Conservation (phyloP, 2,113 vertebrate genomes). For the Zosterops lateralis region DNA sequence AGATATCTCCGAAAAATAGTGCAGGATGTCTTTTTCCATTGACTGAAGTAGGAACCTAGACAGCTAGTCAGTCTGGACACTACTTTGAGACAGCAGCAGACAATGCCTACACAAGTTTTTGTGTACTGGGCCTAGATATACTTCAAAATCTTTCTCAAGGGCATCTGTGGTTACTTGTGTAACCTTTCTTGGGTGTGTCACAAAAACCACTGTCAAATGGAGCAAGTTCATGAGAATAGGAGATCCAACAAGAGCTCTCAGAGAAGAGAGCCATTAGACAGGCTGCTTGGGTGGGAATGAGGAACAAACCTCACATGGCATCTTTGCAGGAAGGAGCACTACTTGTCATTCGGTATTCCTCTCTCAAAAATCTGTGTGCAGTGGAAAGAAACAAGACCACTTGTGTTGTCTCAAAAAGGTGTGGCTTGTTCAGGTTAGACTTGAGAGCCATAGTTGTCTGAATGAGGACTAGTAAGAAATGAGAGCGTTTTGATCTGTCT, state of each 20-base stretch:
- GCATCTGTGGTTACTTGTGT: not conserved
- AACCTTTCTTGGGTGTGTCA: not conserved
- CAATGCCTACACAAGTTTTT: not conserved
- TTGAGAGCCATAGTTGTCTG: not conserved
- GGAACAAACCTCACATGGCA: not conserved
- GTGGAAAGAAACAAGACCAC: not conserved
- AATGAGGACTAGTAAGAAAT: not conserved
- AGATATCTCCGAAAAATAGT: not conserved
- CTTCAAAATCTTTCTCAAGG: not conserved
- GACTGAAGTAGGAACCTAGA: not conserved
- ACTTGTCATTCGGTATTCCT: not conserved
- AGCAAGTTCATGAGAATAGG: not conserved
- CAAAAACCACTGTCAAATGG: not conserved
- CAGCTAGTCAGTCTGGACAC: not conserved
- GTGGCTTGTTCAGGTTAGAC: not conserved
- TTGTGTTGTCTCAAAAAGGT: not conserved
- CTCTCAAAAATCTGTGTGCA: not conserved
- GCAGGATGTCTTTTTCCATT: not conserved
- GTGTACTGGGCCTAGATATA: too few relatives aligned
- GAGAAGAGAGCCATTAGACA: not conserved
- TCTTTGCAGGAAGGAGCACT: not conserved
- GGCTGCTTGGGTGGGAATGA: not conserved
- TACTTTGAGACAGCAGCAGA: not conserved
- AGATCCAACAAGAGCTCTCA: not conserved
- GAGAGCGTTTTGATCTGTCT: not conserved